These are phyloP conservation scores for Atta colombica DNA, from an alignment of 1,140 invertebrate species.

Conservation along the genomic window DNA sequence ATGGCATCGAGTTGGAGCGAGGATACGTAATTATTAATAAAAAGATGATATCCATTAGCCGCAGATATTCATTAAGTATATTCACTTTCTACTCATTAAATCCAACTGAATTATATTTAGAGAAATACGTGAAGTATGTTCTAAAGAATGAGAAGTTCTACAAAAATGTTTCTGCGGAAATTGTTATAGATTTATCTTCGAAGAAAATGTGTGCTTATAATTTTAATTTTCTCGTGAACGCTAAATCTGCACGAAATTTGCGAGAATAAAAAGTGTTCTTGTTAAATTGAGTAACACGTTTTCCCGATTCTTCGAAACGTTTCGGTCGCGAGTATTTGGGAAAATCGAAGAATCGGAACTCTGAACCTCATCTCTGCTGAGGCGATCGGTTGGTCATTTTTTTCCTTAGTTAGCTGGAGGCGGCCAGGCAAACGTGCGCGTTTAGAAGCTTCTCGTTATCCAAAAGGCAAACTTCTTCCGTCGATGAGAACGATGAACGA, in stretches of 20 bases:
- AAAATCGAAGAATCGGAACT: background rate
- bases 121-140: background rate
- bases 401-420: conserved; percentile 68
- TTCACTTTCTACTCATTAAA: conserved; percentile 22
- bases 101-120: background rate
- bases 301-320: background rate
- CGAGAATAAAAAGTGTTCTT: background rate
- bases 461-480: conserved; percentile 73
- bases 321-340: background rate
- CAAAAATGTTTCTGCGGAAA: background rate
- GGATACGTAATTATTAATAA: background rate
- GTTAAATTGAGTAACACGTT: background rate
- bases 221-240: background rate
- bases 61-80: conserved; percentile 20
- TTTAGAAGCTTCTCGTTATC: conserved; percentile 73
- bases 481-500: conserved; percentile 72
- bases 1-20: conserved; percentile 4
- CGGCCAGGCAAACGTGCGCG: conserved; percentile 38
- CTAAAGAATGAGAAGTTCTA: background rate
- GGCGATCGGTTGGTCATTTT: conserved; percentile 54
- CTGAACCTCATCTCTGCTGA: background rate
- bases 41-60: background rate
- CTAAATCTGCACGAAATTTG: background rate
- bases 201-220: background rate
- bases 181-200: background rate